Evolutionary conservation across 1,140 invertebrate species (phyloP), one percentile per base, ranked within the genome.

Genomic region (Drosophila lacertosa): DNA sequence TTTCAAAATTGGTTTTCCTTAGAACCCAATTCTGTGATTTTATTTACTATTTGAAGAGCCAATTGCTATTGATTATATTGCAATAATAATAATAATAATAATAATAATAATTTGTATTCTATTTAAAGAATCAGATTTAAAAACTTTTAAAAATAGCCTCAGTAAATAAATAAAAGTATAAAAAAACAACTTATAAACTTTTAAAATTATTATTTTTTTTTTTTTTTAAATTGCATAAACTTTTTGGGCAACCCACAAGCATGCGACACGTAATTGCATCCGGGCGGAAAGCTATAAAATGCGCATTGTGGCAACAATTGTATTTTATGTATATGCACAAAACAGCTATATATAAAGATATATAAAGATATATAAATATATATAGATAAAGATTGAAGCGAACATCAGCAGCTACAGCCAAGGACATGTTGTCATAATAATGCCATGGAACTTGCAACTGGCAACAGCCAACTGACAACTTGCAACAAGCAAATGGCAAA

Each of bases 401-500:
- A n/a, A 42, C 29, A 54, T 10, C 39, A 53, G 26, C 53, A 15
- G 20, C 6, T 16, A 1, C 18, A 66, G 32, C 22, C 53, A 71
- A 67, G 64, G 65, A 69, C 70, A 73, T 66, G 54, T 74, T 64
- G 67, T 71, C 67, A 65, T 55, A 65, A 74, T 72, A 74, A 71
- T 72, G 54, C 54, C 67, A 71, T 18, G 51, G 33, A 59, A 57
- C 37, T 57, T 15, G 42, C 57, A 59, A 42, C 15, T 53, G n/a
- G 18, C 32, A 37, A 53, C 26, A 39, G n/a, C n/a, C 54, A 45
- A 65, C 42, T 32, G 54, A 24, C 53, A 29, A 22, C 29, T 33
- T 47, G 24, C 58, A 50, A 62, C 24, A 66, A 53, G 47, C 39
- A 59, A 47, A 59, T 40, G 51, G 24, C 42, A n/a, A 55, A 29